phyloP scores from a whole-genome alignment of 2,113 vertebrate genomes.

The Elanus axillaris region DNA sequence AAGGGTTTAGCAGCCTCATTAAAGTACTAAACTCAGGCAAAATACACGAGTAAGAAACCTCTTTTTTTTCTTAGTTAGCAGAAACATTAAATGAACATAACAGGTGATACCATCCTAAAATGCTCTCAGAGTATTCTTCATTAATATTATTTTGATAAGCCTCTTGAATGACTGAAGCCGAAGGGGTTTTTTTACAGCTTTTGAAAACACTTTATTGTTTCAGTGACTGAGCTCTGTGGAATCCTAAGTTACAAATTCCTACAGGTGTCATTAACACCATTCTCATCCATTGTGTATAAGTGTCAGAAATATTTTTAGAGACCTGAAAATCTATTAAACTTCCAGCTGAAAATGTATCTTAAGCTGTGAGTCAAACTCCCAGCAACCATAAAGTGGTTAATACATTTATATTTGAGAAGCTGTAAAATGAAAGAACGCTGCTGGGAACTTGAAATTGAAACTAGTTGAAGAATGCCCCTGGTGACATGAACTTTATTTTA shows the following conservation, averaged over 20 bases:
- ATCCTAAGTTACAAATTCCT: constrained; percentile 17
- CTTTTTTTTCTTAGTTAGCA: not conserved
- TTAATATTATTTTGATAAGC: not conserved
- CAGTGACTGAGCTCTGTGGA: not conserved
- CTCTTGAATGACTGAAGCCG: not conserved
- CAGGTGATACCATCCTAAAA: not conserved
- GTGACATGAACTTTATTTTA: not conserved
- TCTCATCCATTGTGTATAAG: not conserved
- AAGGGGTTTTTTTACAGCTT: not conserved
- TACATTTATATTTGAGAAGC: not conserved
- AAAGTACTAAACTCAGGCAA: not conserved
- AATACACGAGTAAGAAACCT: not conserved
- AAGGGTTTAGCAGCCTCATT: not conserved
- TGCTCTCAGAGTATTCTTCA: not conserved
- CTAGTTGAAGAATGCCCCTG: not conserved
- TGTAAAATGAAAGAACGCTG: constrained; percentile 6
- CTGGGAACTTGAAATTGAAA: not conserved
- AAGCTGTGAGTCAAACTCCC: constrained; percentile 7
- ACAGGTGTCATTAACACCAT: not conserved
- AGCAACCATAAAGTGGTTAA: constrained; percentile 28
- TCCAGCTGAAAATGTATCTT: constrained; percentile 24
- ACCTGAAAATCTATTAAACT: constrained; percentile 28
- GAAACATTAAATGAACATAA: not conserved
- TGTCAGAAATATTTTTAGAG: constrained; percentile 25
- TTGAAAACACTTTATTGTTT: not conserved